phyloP scores from a whole-genome alignment of 2,797 vertebrate genomes.

The Okamejei kenojei region DNA sequence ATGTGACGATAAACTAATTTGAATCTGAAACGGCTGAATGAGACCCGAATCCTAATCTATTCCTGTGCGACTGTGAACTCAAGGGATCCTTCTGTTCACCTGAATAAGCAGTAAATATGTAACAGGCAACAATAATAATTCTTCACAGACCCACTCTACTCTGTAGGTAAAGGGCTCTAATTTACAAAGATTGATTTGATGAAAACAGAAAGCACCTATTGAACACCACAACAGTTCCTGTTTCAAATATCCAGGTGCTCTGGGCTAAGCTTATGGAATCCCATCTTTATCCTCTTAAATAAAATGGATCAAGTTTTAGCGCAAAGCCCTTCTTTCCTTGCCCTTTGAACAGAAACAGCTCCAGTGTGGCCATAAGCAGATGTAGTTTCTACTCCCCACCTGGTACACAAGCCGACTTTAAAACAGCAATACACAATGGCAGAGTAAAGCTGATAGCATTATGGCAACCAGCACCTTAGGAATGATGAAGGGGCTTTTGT shows the following conservation, averaged over 20 bases:
- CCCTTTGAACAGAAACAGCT: slow-evolving; percentile 34
- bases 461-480: neutral
- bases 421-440: slow-evolving; percentile 5
- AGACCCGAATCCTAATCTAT: slow-evolving; percentile 17
- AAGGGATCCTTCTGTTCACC: neutral
- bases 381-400: slow-evolving; percentile 13
- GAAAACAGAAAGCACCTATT: slow-evolving; percentile 46
- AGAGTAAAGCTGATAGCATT: neutral
- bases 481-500: neutral
- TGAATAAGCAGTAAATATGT: slow-evolving; percentile 1
- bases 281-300: slow-evolving; percentile 40
- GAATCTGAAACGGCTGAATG: neutral
- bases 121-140: slow-evolving; percentile 26
- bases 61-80: neutral
- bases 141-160: neutral
- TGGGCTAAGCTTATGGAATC: slow-evolving; percentile 41
- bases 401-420: neutral
- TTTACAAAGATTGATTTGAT: slow-evolving; percentile 19
- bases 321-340: slow-evolving; percentile 22
- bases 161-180: slow-evolving; percentile 29
- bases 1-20: no score
- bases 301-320: slow-evolving; percentile 21
- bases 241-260: slow-evolving; percentile 51
- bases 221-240: slow-evolving; percentile 44
- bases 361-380: slow-evolving; percentile 8